Percentiles rank a stretch among this genome's conserved stretches.
These are phyloP conservation scores for Willowsia nigromaculata DNA, from an alignment of 2,888 invertebrate species.

Conservation along the genomic window DNA sequence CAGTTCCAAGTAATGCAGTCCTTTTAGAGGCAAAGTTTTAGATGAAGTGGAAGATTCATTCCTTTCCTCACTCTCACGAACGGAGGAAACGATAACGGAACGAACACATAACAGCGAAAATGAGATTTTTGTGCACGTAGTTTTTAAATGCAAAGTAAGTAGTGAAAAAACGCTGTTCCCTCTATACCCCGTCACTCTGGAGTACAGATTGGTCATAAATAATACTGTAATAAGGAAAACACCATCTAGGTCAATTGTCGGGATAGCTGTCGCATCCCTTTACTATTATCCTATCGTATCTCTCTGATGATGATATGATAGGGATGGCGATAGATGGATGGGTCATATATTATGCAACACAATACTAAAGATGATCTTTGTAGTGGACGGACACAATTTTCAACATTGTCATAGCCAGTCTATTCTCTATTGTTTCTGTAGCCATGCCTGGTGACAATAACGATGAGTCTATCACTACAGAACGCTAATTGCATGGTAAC, in stretches of 20 bases:
- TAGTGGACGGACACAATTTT: constrained; percentile 16
- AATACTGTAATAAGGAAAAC: constrained; percentile 79
- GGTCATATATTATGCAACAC: constrained; percentile 23
- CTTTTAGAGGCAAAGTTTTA: too few species aligned
- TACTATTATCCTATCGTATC: constrained; percentile 45
- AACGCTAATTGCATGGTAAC: neutral
- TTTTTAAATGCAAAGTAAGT: neutral
- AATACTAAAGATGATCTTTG: neutral
- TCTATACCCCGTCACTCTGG: neutral
- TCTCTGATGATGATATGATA: constrained; percentile 14
- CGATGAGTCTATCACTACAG: neutral
- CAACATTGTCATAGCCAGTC: neutral
- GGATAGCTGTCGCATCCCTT: constrained; percentile 72
- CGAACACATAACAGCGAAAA: neutral
- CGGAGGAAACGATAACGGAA: constrained; percentile 26
- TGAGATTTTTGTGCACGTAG: neutral
- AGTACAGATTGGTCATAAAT: constrained; percentile 79
- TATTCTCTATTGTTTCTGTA: neutral
- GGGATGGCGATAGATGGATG: constrained; percentile 22
- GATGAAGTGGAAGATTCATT: neutral
- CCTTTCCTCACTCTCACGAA: neutral
- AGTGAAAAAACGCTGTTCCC: neutral
- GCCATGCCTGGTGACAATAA: neutral
- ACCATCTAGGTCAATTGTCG: constrained; percentile 79
- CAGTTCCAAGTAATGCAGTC: too few species aligned